Evolutionary conservation across 1,140 invertebrate species (phyloP), one percentile per base, ranked within the genome.

Genomic region (Drosophila aff.): DNA sequence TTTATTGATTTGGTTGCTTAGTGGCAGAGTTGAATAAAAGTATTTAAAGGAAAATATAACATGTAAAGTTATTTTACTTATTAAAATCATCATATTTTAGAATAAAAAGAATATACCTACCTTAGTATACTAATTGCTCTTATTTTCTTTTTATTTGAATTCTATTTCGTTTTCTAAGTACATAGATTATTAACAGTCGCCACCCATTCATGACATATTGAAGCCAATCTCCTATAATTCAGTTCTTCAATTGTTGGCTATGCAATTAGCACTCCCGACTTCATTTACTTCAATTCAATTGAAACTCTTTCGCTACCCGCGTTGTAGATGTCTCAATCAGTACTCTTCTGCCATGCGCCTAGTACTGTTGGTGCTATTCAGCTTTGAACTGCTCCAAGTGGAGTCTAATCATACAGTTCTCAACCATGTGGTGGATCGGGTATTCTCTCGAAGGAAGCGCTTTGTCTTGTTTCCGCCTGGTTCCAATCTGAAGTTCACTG

Each of bases 401-500:
- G 36, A 79, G 8, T 15, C 40, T 0, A 89, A 84, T 36, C 64
- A 18, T 8, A 71, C 81, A 0, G 46, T 79, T 23, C 33, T 92
- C 0, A 79, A 76, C 43, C 74, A 82, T 65, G 77, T 71, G 1
- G 53, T 92, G 26, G 85, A 92, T 4, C 78, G 91, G 8, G 76
- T 92, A 18, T 91, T 92, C 52, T 90, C 85, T 13, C 80, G 91
- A 0, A 69, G 67, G 6, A 92, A 91, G 57, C 82, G 91, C 5
- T 92, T 91, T 66, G 62, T 92, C 7, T 15, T 92, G 0, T 90
- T 92, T 28, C 85, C 91, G 0, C 79, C 85, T 23, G 85, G 85
- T 4, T 76, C 84, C 4, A 73, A 82, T 63, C 41, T 92, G 0
- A 92, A 92, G 47, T 92, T 92, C 28, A 92, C 91, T 0, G 55